Evolutionary conservation across 30 jellyfish, hydroid and myxozoan species (phyloP).

Genomic region (Hydra vulgaris): DNA sequence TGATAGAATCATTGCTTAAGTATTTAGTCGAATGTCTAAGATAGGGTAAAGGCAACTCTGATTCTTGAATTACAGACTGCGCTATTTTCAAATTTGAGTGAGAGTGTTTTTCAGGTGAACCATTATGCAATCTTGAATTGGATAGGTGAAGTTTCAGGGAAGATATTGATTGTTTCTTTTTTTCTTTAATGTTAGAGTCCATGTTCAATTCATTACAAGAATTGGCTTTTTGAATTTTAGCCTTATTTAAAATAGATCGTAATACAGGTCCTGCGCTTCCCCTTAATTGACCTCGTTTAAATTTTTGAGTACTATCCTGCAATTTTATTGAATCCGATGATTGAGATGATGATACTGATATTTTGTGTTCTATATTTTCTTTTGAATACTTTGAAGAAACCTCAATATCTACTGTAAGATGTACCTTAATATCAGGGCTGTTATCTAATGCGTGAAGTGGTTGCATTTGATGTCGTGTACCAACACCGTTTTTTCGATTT

Average conservation of each 20-base stretch:
- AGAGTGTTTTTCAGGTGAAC: not conserved
- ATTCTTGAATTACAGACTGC: not conserved
- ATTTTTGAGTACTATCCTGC: constrained; percentile 12
- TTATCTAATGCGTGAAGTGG: not conserved
- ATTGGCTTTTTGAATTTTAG: constrained; percentile 13
- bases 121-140: not conserved
- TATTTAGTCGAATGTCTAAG: not conserved
- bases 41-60: not conserved
- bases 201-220: constrained; percentile 18
- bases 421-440: not conserved
- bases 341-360: not conserved
- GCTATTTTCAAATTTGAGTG: not conserved
- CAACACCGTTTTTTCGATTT: constrained; percentile 16
- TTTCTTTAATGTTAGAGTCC: not conserved
- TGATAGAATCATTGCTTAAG: not conserved
- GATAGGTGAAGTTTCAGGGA: not conserved
- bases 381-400: not conserved
- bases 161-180: not conserved
- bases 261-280: constrained; percentile 38
- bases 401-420: not conserved
- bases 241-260: constrained; percentile 9
- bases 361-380: constrained; percentile 11
- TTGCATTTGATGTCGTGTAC: constrained; percentile 9
- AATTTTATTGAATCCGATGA: constrained; percentile 18
- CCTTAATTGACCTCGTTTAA: constrained; percentile 18